Base-by-base conservation (phyloP, 2,888 invertebrate genomes). In the Yponomeuta malinellus region DNA sequence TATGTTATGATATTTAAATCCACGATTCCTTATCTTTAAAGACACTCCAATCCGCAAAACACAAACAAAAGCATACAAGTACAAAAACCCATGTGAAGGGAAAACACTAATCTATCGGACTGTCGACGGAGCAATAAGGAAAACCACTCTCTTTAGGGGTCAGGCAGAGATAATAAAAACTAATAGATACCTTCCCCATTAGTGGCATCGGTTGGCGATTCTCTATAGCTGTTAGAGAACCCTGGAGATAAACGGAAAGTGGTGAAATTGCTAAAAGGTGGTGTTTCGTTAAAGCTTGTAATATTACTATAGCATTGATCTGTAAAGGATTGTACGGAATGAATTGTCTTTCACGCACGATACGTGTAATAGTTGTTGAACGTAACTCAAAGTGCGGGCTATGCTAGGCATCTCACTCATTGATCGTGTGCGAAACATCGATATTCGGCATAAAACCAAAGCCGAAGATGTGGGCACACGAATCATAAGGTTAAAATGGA, bases 121-220 rank as follows among this genome's bases (percentile, higher is more conserved):
- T 68, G 43, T n/a, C 43, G 23, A 37, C 23, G 43, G 9, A 2
- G 70, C 43, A 15, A 70, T 70, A 70, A 70, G 70, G 70, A 70
- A 70, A 70, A 70, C 69, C 69, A 33, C 33, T 69, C 52, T 37
- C 52, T 29, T 52, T 29, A 59, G 33, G 70, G 70, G 64, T 67
- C 70, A 72, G 63, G 66, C 15, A 73, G 76, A 69, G 70, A 77
- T 75, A 75, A 81, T 80, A 80, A 81, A 81, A 81, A 79, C 79
- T 79, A 80, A 81, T 81, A 81, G 79, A 77, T 75, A 74, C 74
- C 71, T 68, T 71, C 15, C 33, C 77, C 76, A 78, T 81, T 77
- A 70, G 65, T 12, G 65, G 29, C 31, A 65, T 70, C 63, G 70
- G 70, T 15, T 68, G 59, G 29, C 52, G 31, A 68, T 59, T 52